phyloP scores from a whole-genome alignment of 1,140 invertebrate species.

The Cardiocondyla obscurior region DNA sequence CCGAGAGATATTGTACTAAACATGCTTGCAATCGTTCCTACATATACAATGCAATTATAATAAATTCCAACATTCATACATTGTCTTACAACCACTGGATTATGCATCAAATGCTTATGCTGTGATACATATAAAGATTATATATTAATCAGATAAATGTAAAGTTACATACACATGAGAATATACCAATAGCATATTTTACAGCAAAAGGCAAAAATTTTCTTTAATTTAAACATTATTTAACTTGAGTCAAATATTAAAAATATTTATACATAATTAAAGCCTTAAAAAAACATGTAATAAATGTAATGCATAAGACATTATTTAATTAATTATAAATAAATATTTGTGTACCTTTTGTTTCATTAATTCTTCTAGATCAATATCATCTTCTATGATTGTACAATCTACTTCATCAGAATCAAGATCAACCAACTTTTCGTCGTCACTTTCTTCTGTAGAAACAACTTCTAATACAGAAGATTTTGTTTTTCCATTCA shows the following conservation, averaged over 20 bases:
- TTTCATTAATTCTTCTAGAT: conserved; percentile 94
- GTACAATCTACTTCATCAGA: conserved; percentile 89
- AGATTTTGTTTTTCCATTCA: conserved; percentile 79
- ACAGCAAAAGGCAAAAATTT: not conserved
- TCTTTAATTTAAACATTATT: not conserved
- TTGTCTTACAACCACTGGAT: not conserved
- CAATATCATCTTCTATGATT: conserved; percentile 93
- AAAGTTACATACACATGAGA: not conserved
- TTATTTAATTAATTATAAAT: not conserved
- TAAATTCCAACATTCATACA: not conserved
- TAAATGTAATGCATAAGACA: not conserved
- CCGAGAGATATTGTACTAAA: conserved; percentile 82
- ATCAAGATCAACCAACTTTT: conserved; percentile 88
- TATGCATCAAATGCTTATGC: not conserved
- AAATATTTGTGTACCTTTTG: conserved; percentile 89
- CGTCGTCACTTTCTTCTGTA: conserved; percentile 88
- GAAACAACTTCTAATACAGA: conserved; percentile 86
- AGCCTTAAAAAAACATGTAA: too few species aligned
- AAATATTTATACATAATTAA: not conserved
- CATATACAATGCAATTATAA: conserved; percentile 12
- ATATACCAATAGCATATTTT: not conserved
- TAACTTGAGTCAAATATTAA: too few species aligned
- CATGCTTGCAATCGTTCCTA: conserved; percentile 86
- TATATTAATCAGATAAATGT: not conserved
- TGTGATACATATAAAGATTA: not conserved